Evolutionary conservation across 2,113 vertebrate genomes (phyloP).

Genomic region (Puma concolor): DNA sequence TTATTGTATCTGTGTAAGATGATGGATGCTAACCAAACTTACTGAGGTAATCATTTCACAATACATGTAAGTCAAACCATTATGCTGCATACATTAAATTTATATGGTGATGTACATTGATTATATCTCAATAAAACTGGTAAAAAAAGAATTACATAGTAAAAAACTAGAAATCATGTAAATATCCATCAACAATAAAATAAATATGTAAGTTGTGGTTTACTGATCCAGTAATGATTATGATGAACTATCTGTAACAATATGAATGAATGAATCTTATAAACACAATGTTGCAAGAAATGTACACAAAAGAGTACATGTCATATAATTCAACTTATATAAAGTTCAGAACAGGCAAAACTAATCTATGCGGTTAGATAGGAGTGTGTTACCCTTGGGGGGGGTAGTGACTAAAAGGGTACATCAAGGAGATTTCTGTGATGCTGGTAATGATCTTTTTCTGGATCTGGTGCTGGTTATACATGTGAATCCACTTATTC

Average conservation of each 20-base stretch:
- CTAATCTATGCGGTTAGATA: background rate
- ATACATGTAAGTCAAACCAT: background rate
- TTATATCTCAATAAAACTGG: background rate
- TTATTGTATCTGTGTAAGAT: background rate
- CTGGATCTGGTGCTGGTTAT: background rate
- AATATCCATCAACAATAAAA: background rate
- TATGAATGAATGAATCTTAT: background rate
- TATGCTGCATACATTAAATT: background rate
- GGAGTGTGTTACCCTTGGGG: background rate
- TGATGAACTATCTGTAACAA: background rate
- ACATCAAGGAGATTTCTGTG: background rate
- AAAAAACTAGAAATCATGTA: background rate
- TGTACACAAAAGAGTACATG: background rate
- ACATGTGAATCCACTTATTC: background rate
- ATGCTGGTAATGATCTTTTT: background rate
- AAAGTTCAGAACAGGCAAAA: background rate
- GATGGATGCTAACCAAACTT: background rate
- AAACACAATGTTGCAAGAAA: background rate
- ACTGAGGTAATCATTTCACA: background rate
- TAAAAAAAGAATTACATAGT: background rate
- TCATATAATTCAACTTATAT: background rate
- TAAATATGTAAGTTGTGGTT: background rate
- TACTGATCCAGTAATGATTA: background rate
- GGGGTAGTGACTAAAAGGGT: background rate
- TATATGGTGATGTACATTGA: background rate